A percentile compares a stretch with the other conserved stretches of the same genome.
phyloP scores from a whole-genome alignment of 1,140 invertebrate genomes.

The Papilio helenus region DNA sequence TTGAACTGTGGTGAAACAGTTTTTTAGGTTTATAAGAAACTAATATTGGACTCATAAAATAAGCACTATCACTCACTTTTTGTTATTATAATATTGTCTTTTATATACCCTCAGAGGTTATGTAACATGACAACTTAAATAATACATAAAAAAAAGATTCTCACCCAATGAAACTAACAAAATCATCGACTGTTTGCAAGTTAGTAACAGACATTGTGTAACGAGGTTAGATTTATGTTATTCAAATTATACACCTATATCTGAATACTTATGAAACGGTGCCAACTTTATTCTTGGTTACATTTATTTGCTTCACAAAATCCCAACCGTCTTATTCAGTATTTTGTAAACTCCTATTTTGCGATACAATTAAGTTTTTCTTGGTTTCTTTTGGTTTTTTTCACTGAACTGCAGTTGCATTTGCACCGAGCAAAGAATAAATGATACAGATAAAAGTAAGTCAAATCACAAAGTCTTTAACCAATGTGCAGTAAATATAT shows the following conservation, averaged over 20 bases:
- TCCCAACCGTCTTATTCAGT: background rate
- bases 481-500: too few species aligned
- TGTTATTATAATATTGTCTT: background rate
- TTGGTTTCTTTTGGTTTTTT: background rate
- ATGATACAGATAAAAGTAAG: background rate
- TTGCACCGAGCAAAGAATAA: background rate
- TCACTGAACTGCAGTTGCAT: background rate
- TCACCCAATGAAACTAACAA: constrained; percentile 70
- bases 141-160: constrained; percentile 26
- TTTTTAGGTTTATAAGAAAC: too few species aligned
- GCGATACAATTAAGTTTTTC: background rate
- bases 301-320: background rate
- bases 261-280: background rate
- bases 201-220: constrained; percentile 66
- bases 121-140: background rate
- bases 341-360: background rate
- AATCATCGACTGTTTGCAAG: constrained; percentile 63
- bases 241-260: background rate
- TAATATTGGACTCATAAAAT: too few species aligned
- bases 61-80: background rate
- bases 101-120: background rate
- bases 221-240: constrained; percentile 42
- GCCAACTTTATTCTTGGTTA: background rate
- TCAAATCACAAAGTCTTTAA: background rate
- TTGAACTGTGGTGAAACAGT: too few species aligned